Evolutionary conservation across 1,140 invertebrate genomes (phyloP).

Genomic region (Palaemon carinicauda): DNA sequence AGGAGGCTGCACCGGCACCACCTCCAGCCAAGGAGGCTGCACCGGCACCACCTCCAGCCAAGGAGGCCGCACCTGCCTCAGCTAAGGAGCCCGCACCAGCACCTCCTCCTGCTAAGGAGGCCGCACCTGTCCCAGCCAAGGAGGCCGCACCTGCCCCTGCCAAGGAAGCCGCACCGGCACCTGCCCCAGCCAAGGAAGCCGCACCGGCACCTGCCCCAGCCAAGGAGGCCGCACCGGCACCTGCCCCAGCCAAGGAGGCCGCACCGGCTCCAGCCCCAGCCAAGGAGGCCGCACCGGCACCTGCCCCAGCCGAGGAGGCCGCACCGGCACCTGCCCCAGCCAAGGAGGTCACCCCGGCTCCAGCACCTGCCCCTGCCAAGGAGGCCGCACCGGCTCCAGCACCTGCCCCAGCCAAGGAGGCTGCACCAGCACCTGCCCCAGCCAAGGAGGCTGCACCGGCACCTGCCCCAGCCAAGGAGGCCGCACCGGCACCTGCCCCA

Average conservation of each 20-base stretch:
- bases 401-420: background rate
- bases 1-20: background rate
- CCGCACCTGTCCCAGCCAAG: background rate
- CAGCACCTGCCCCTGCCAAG: background rate
- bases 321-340: background rate
- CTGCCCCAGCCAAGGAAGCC: background rate
- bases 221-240: background rate
- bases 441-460: background rate
- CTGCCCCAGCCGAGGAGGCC: background rate
- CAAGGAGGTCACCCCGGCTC: background rate
- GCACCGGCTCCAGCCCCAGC: background rate
- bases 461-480: background rate
- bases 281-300: background rate
- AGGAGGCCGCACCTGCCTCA: background rate
- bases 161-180: background rate
- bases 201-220: background rate
- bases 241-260: background rate
- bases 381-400: background rate
- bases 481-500: background rate
- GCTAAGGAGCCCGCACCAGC: background rate
- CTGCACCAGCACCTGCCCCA: background rate
- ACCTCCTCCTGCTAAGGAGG: background rate
- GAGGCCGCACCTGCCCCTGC: background rate
- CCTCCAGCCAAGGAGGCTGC: conserved; percentile 56
- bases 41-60: conserved; percentile 15